phyloP scores from a whole-genome alignment of 1,140 invertebrate genomes.

The Brachionus manjavacas region DNA sequence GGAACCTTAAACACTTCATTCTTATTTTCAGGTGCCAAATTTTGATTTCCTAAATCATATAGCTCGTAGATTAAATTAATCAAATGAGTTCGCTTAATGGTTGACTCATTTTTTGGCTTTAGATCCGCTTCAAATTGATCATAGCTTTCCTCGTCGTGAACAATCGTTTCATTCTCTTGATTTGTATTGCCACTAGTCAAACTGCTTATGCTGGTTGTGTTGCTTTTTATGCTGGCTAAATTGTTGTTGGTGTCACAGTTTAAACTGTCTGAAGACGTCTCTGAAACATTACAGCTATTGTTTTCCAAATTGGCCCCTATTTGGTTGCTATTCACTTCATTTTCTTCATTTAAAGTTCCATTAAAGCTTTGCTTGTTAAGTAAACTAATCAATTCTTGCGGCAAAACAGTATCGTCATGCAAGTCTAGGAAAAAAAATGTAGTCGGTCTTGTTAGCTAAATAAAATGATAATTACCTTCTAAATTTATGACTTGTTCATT shows the following conservation, averaged over 20 bases:
- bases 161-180: conserved; percentile 15
- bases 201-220: neutral
- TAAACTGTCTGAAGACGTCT: neutral
- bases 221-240: neutral
- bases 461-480: neutral
- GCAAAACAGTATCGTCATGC: neutral
- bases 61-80: conserved; percentile 28
- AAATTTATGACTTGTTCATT: neutral
- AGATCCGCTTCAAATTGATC: neutral
- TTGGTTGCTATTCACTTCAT: neutral
- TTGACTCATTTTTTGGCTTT: neutral
- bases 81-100: conserved; percentile 8
- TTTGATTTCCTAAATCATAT: neutral
- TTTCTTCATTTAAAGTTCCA: neutral
- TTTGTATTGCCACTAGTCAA: neutral
- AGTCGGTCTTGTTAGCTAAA: neutral
- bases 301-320: neutral
- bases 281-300: neutral
- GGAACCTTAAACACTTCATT: neutral
- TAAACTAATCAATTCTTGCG: conserved; percentile 15
- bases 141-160: conserved; percentile 3
- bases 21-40: neutral
- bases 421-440: neutral
- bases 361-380: conserved; percentile 7
- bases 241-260: conserved; percentile 1